Conservation (phyloP, 2,888 invertebrate species). For the Zonitis immaculata region DNA sequence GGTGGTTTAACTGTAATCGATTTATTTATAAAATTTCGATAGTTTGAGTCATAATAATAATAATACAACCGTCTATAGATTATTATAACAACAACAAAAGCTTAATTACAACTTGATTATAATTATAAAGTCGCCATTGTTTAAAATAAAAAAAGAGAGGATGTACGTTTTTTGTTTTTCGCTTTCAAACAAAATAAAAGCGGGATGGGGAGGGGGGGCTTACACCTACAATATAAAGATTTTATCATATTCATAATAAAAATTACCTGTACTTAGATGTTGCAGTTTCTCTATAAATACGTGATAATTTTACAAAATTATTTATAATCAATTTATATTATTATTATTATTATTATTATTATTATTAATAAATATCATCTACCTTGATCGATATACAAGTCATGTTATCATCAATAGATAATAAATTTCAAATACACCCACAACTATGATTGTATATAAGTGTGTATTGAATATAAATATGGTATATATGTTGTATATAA, state of each 20-base stretch:
- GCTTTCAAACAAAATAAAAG: background rate
- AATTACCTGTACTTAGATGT: too few species aligned
- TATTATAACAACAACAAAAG: conserved; percentile 1
- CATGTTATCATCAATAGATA: background rate
- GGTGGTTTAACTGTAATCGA: too few species aligned
- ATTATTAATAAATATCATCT: background rate
- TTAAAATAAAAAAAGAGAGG: background rate
- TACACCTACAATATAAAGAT: background rate
- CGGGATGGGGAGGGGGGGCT: too few species aligned
- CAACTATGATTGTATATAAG: background rate
- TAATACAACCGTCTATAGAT: background rate
- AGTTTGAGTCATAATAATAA: background rate
- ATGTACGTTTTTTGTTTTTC: background rate
- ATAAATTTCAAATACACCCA: background rate
- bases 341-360: too few species aligned
- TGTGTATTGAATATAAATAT: too few species aligned
- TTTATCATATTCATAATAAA: too few species aligned
- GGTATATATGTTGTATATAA: too few species aligned
- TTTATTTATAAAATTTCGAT: too few species aligned
- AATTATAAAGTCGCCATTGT: background rate
- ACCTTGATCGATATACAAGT: background rate
- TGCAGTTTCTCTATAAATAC: background rate
- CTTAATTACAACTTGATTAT: background rate
- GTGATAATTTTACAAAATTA: conserved; percentile 1
- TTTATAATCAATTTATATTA: background rate